Conservation (phyloP, 2,797 vertebrate species). For the Acanthurus tractus region DNA sequence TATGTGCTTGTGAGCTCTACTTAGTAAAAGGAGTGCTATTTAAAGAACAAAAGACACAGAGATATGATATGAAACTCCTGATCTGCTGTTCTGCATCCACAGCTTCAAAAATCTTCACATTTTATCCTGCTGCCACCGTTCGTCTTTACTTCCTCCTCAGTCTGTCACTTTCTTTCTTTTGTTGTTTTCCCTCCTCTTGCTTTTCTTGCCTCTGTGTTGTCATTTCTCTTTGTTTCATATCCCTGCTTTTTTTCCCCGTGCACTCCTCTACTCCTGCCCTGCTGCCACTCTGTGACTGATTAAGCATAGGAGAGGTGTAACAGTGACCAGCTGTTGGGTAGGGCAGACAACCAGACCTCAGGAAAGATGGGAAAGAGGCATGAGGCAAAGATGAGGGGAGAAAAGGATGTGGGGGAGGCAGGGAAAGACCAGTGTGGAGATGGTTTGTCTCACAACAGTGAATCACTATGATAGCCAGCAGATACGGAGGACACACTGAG, state of each 20-base stretch:
- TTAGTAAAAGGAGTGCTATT: constrained; percentile 60
- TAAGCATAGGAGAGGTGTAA: constrained; percentile 64
- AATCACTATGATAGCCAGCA: constrained; percentile 50
- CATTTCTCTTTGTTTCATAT: constrained; percentile 31
- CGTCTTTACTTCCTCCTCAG: constrained; percentile 35
- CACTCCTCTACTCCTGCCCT: constrained; percentile 41
- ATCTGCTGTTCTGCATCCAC: constrained; percentile 32
- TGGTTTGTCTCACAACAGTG: constrained; percentile 49
- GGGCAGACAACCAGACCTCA: constrained; percentile 52
- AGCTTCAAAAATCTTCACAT: constrained; percentile 35
- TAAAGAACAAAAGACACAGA: constrained; percentile 69
- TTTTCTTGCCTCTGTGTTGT: constrained; percentile 30
- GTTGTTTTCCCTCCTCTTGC: constrained; percentile 16
- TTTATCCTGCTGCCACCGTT: constrained; percentile 27
- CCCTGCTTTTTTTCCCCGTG: constrained; percentile 23
- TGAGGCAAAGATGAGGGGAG: constrained; percentile 9
- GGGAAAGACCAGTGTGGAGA: constrained; percentile 35
- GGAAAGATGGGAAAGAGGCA: constrained; percentile 40
- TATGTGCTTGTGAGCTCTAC: constrained; percentile 36
- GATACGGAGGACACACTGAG: constrained; percentile 42
- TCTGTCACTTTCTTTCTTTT: constrained; percentile 32
- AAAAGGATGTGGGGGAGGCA: constrained; percentile 20
- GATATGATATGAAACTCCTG: constrained; percentile 51
- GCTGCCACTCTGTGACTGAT: constrained; percentile 69
- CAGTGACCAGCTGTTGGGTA: constrained; percentile 71